Conservation (phyloP, 2,797 vertebrate species). For the Oceanodroma leucorhoa region DNA sequence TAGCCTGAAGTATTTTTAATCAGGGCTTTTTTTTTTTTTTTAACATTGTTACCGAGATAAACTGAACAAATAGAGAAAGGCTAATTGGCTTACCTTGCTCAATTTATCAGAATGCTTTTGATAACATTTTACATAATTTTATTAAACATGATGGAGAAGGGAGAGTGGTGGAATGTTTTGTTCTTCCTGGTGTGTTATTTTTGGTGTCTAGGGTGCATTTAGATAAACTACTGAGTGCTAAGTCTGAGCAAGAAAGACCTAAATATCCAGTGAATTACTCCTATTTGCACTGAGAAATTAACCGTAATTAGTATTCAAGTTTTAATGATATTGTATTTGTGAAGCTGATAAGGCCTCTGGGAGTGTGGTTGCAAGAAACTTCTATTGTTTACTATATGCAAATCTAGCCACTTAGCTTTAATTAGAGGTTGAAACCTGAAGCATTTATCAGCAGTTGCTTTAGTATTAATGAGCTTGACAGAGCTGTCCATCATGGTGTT, state of each 20-base stretch:
- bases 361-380: constrained; percentile 61
- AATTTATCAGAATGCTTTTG: constrained; percentile 26
- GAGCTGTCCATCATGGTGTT: constrained; percentile 64
- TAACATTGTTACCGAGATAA: constrained; percentile 12
- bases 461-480: constrained; percentile 69
- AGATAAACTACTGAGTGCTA: constrained; percentile 35
- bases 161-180: neutral
- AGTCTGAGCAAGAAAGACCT: constrained; percentile 45
- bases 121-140: constrained; percentile 25
- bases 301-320: constrained; percentile 76
- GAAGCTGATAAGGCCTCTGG: constrained; percentile 73
- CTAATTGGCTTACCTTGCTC: constrained; percentile 49
- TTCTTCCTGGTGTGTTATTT: constrained; percentile 43
- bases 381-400: constrained; percentile 77
- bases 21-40: neutral
- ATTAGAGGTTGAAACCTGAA: constrained; percentile 77
- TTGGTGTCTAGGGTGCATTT: constrained; percentile 37
- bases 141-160: neutral
- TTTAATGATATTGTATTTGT: constrained; percentile 76
- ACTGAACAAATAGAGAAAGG: constrained; percentile 22
- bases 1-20: constrained; percentile 27
- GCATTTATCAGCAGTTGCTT: constrained; percentile 73
- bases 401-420: constrained; percentile 77
- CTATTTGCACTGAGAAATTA: constrained; percentile 77
- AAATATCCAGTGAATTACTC: constrained; percentile 67